A percentile compares a stretch with the other conserved stretches of the same genome.
phyloP scores from a whole-genome alignment of 2,113 vertebrate genomes.

The Hyperoodon ampullatus region DNA sequence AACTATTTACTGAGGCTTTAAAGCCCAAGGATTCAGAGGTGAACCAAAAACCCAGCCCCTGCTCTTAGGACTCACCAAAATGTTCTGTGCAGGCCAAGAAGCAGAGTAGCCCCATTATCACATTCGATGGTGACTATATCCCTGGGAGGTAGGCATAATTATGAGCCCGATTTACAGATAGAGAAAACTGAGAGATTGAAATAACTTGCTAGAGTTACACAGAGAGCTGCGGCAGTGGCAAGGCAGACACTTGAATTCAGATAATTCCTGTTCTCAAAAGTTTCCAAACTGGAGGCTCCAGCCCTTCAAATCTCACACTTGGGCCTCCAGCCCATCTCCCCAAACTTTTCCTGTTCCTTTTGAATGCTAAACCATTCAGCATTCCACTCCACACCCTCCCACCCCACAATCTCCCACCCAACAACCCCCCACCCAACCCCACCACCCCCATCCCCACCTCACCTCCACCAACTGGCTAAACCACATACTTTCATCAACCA shows the following conservation, averaged over 20 bases:
- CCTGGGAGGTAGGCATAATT: background rate
- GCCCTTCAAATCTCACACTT: background rate
- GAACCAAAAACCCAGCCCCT: background rate
- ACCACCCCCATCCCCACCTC: background rate
- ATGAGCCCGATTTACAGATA: background rate
- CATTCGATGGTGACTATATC: too few relatives aligned
- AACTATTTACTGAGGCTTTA: background rate
- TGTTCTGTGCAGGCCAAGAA: fast-evolving
- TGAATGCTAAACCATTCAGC: background rate
- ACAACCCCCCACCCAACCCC: background rate
- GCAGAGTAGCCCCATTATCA: fast-evolving
- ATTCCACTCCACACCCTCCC: background rate
- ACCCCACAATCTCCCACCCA: background rate
- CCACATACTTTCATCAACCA: background rate
- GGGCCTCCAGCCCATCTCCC: background rate
- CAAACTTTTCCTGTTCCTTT: background rate
- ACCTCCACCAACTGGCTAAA: background rate
- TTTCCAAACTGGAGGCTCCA: background rate
- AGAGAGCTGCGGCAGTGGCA: background rate
- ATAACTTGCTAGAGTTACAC: background rate
- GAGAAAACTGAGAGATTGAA: background rate
- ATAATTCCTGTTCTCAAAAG: background rate
- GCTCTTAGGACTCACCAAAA: background rate
- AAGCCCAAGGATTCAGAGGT: background rate
- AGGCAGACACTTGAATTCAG: background rate